Base-by-base conservation (phyloP, 2,797 vertebrate species). In the Diplodus sargus region DNA sequence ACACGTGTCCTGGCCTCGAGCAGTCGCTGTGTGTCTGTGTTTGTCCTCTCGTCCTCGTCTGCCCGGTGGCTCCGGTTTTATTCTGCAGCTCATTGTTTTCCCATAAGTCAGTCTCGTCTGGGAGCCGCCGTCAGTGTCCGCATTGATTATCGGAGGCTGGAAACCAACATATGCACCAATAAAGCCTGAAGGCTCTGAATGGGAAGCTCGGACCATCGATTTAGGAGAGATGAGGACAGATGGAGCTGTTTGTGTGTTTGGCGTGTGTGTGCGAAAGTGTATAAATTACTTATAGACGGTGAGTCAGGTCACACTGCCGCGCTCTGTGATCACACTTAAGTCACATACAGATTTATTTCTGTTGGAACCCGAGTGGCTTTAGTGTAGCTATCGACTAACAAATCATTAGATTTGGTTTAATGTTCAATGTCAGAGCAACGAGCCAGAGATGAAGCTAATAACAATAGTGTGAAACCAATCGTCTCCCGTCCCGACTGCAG, bases 71-170 rank as follows among this genome's bases (percentile, higher is more conserved):
- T 77, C 64, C 57, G 28, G 56, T 4, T 81, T 85, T 34, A 73
- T 72, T 76, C 68, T 49, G 17, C 70, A 63, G 76, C 78, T 89
- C 48, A 54, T 77, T 82, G 82, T 84, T 87, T 59, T 77, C 61
- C 73, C 72, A 45, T 57, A 84, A 85, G 57, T 70, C 74, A 45
- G 18, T 74, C 66, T 77, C 1, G 74, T 85, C 76, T 65, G 25
- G 51, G 39, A 78, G 76, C 45, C 22, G n/a, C 20, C 7, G 1
- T 81, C 76, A 73, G 60, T 48, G 69, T 82, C 84, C 12, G 20
- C 22, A 74, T 83, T 73, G 78, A 88, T 87, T 80, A 80, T 71
- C 17, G 0, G 54, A 62, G 58, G n/a, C 66, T 70, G 71, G 54
- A 82, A 81, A 76, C 53, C 64, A 76, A 59, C 69, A 61, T 81